Evolutionary conservation across 1,140 invertebrate genomes (phyloP), one percentile per base, ranked within the genome.

Genomic region (Zaprionus africanus): DNA sequence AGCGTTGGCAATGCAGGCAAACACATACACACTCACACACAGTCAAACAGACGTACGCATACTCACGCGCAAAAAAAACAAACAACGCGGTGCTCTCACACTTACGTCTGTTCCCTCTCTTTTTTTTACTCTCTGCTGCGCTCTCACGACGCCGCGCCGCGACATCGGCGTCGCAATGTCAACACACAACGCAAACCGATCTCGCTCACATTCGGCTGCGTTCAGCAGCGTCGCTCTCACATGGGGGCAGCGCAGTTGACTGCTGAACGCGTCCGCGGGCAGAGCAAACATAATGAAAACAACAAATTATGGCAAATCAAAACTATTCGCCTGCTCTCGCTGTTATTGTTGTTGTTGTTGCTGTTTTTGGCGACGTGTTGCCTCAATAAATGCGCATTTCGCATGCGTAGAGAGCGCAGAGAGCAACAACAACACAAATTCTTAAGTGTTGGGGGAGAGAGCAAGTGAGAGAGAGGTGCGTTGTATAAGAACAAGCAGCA

Each of bases 141-240:
- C 34, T 46, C 19, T 60, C 24, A 17, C 66, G 54, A 17, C 74
- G 31, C n/a, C 5, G 38, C 38, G 26, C 71, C 36, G 78, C 64
- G 61, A 63, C 26, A 26, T 26, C 5, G 12, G 15, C 41, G 28
- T 71, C 36, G 78, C 65, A 65, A 63, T 82, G 81, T 79, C 81
- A 81, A 79, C 81, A 79, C 68, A 80, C 46, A 19, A 5, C 70
- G 70, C 79, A 59, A 82, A 78, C 53, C 57, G 81, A 82, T 82
- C 78, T 51, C 71, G 75, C 71, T 85, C 78, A 78, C 74, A 78
- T 69, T 71, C 63, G 54, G 59, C 43, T 73, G 72, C 71, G 77
- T 77, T 76, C 72, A 11, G 19, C 9, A 15, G 43, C 36, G 36
- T 58, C 46, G 22, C 31, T 24, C 38, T 26, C 2, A 4, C 5